Percentiles rank a stretch among this genome's conserved stretches.
phyloP scores from a whole-genome alignment of 2,888 invertebrate species.

The Tryphoninae sp. region DNA sequence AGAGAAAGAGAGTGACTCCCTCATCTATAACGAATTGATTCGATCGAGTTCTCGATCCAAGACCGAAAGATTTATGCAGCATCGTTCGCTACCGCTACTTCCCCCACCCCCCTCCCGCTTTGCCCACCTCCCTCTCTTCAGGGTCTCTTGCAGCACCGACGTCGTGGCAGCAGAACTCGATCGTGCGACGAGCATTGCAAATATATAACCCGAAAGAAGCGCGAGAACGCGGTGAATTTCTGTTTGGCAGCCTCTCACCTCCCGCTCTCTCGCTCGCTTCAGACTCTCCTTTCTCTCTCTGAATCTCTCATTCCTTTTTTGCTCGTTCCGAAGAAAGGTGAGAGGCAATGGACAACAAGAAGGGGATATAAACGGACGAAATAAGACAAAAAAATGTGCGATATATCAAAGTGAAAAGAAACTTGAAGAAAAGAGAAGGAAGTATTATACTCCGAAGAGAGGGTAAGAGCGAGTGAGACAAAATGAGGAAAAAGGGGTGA shows the following conservation, averaged over 20 bases:
- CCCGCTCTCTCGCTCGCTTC: slow-evolving; percentile 17
- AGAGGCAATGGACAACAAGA: slow-evolving; percentile 48
- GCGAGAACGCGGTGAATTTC: slow-evolving; percentile 35
- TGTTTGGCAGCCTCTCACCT: slow-evolving; percentile 25
- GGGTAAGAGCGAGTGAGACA: not conserved
- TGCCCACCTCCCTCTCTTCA: slow-evolving; percentile 31
- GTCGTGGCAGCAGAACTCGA: slow-evolving; percentile 50
- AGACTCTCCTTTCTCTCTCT: not conserved
- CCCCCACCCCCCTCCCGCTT: slow-evolving; percentile 11
- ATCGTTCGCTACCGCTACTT: slow-evolving; percentile 65
- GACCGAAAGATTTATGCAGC: slow-evolving; percentile 73
- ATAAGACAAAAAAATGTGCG: slow-evolving; percentile 30
- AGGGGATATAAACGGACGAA: slow-evolving; percentile 28
- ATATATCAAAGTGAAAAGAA: slow-evolving; percentile 27
- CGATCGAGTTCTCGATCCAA: slow-evolving; percentile 73
- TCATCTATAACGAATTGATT: slow-evolving; percentile 77
- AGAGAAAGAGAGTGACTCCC: slow-evolving; percentile 52
- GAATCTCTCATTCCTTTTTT: slow-evolving; percentile 5
- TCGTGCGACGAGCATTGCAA: slow-evolving; percentile 55
- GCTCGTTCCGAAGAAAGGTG: slow-evolving; percentile 30
- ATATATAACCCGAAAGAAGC: slow-evolving; percentile 50
- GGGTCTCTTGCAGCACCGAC: slow-evolving; percentile 43
- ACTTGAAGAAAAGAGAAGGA: slow-evolving; percentile 20
- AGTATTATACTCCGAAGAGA: slow-evolving; percentile 14
- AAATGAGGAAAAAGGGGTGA: not conserved